phyloP scores from a whole-genome alignment of 2,113 vertebrate species.

The Seriola quinqueradiata region DNA sequence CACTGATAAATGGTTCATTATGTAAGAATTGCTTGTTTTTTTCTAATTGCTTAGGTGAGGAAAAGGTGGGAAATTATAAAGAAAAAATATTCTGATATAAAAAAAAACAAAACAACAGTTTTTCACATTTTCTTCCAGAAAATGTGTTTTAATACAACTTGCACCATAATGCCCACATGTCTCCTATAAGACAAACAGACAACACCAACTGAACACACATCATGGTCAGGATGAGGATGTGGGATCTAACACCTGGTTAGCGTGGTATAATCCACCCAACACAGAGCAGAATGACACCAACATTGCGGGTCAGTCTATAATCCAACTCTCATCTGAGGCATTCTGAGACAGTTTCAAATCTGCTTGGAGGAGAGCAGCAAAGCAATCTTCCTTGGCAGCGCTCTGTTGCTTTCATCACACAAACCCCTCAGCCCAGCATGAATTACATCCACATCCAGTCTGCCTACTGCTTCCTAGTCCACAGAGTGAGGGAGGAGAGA shows the following conservation, averaged over 20 bases:
- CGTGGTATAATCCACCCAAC: conserved; percentile 95
- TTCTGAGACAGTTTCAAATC: conserved; percentile 98
- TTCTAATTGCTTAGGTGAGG: not conserved
- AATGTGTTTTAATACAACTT: not conserved
- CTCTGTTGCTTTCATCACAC: conserved; percentile 99
- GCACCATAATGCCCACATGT: conserved; percentile 20
- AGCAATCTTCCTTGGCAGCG: conserved; percentile 99
- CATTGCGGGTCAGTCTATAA: conserved; percentile 99
- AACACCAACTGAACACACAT: conserved; percentile 89
- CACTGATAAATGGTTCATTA: not conserved
- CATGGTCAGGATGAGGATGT: conserved; percentile 90
- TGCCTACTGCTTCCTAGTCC: conserved; percentile 91
- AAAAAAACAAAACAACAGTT: not conserved
- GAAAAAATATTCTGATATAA: not conserved
- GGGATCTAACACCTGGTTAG: conserved; percentile 96
- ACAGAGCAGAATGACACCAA: conserved; percentile 98
- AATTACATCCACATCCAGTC: conserved; percentile 98
- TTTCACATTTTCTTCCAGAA: not conserved
- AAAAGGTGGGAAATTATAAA: conserved; percentile 4
- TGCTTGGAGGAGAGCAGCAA: conserved; percentile 99
- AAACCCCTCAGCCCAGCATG: conserved; percentile 98
- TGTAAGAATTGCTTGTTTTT: not conserved
- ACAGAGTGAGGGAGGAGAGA: conserved; percentile 75
- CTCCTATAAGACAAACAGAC: conserved; percentile 86
- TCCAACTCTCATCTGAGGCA: conserved; percentile 99